These are phyloP conservation scores for Eucidaris tribuloides DNA, from an alignment of 35 echinoderm and acorn worm species.

Conservation along the genomic window DNA sequence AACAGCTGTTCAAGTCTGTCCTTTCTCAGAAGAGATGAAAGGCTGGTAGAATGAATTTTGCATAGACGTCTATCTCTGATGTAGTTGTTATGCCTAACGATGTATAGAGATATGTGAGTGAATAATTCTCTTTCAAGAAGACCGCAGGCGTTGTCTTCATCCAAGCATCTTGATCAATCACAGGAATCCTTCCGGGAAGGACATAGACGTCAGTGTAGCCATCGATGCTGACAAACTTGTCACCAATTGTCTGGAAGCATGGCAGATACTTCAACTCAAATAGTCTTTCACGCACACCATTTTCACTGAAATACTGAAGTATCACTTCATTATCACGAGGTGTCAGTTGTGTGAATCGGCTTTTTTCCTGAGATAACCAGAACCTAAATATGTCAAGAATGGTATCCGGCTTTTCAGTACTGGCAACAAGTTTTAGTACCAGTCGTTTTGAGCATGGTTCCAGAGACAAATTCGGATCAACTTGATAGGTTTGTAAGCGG, in stretches of 20 bases:
- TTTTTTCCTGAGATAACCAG: not conserved
- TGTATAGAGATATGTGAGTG: not conserved
- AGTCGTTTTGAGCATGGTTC: too few species aligned
- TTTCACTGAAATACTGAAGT: not conserved
- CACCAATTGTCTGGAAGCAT: constrained; percentile 39
- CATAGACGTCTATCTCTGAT: constrained; percentile 7
- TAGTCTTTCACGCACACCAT: not conserved
- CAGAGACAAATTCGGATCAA: too few species aligned
- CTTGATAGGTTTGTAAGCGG: too few species aligned
- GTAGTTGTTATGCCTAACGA: not conserved
- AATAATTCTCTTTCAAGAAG: not conserved
- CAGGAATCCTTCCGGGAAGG: not conserved
- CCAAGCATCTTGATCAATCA: not conserved
- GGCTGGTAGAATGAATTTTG: constrained; percentile 27
- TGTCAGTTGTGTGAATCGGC: not conserved
- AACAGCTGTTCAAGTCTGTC: constrained; percentile 4
- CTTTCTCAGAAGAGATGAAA: constrained; percentile 3
- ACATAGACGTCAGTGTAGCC: not conserved
- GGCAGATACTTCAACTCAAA: constrained; percentile 15
- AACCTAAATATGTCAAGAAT: not conserved
- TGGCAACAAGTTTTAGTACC: too few species aligned
- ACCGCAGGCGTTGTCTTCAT: not conserved
- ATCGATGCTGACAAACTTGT: not conserved
- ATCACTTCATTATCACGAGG: not conserved
- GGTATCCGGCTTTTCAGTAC: too few species aligned